These are phyloP conservation scores for Psilopsiagon aymara DNA, from an alignment of 2,113 vertebrate genomes.

Conservation along the genomic window DNA sequence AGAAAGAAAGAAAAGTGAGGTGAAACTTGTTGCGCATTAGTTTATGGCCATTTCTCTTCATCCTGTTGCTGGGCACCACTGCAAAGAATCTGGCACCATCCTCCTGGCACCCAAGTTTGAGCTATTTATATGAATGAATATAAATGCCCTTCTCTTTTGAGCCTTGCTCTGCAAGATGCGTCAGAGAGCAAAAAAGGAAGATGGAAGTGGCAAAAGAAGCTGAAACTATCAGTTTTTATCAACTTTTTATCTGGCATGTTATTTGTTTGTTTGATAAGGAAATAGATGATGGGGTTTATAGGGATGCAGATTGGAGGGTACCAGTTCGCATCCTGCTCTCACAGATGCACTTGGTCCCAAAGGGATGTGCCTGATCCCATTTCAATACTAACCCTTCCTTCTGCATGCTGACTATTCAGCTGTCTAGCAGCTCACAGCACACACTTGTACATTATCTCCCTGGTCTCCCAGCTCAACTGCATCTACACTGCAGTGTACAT, in stretches of 20 bases:
- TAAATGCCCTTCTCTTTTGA: background rate
- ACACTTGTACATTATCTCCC: background rate
- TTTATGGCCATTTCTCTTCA: background rate
- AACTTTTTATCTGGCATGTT: background rate
- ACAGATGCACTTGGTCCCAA: background rate
- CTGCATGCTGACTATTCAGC: fast-evolving
- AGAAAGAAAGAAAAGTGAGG: background rate
- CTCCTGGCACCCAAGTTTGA: background rate
- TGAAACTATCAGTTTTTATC: background rate
- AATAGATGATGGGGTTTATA: background rate
- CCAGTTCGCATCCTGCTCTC: background rate
- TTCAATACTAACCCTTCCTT: background rate
- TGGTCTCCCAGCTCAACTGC: background rate
- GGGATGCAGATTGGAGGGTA: background rate
- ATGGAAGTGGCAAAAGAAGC: background rate
- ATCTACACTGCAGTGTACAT: background rate
- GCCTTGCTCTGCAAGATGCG: background rate
- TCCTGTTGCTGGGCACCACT: background rate
- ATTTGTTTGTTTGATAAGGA: background rate
- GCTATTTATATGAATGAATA: background rate
- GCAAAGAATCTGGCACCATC: background rate
- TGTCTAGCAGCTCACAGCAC: background rate
- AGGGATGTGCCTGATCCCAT: background rate
- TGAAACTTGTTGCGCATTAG: background rate
- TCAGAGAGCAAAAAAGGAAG: background rate